phyloP scores from a whole-genome alignment of 2,113 vertebrate genomes.

The Gymnogyps californianus region DNA sequence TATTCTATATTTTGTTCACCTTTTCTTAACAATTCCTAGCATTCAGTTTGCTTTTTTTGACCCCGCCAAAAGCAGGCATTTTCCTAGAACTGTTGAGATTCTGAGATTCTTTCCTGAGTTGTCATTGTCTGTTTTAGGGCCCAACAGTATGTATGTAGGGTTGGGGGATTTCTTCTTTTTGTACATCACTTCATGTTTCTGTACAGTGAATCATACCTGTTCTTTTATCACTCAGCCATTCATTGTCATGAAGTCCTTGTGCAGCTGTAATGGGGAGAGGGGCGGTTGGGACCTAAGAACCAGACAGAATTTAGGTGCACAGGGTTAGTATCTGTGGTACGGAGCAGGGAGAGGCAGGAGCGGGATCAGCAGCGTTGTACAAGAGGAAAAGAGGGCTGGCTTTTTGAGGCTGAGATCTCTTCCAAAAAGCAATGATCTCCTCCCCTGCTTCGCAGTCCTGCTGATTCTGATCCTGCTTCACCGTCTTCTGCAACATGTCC shows the following conservation, averaged over 20 bases:
- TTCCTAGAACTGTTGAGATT: neutral
- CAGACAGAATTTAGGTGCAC: neutral
- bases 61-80: neutral
- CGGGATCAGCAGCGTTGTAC: neutral
- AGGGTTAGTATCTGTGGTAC: rapidly evolving
- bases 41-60: neutral
- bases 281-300: too few species aligned
- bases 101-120: neutral
- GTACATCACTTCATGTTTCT: neutral
- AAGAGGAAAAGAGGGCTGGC: neutral
- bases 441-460: neutral
- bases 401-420: neutral
- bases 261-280: neutral
- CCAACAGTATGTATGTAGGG: neutral
- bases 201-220: neutral
- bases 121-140: neutral
- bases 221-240: neutral
- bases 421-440: neutral
- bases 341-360: neutral
- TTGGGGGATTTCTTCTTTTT: neutral
- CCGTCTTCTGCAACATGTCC: rapidly evolving
- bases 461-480: neutral
- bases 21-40: neutral
- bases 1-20: neutral
- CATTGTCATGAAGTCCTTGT: too few species aligned